Base-by-base conservation (phyloP, 1,140 invertebrate species). In the Bombus vancouverensis region DNA sequence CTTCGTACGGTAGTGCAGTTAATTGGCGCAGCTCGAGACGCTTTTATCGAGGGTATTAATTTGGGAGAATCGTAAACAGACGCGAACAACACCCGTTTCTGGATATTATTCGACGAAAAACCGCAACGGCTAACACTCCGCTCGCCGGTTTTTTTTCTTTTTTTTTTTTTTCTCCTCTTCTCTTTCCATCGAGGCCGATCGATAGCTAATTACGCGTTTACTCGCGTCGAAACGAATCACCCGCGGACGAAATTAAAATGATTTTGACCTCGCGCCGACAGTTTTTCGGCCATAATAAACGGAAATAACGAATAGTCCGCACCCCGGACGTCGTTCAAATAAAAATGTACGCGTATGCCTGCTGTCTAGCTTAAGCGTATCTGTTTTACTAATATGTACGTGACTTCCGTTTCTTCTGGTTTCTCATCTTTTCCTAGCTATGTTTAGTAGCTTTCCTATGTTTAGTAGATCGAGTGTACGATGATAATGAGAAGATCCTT, bases 151-250 rank as follows among this genome's bases (percentile, higher is more conserved):
- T 25, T 76, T 39, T 77, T 66, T 65, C 18, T n/a, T n/a, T 68
- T 53, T 73, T 44, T 32, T 9, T 59, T 57, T 57, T 57, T 32
- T 37, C 37, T 25, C 3, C 28, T 25, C 15, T 57, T 62, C 57
- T n/a, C 37, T 59, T 25, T 76, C 12, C 5, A n/a, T 59, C 53
- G 22, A 9, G 25, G 37, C 66, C 47, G 76, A 70, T 79, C 65
- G 76, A 89, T 90, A 84, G 77, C 88, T 90, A 89, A 89, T 90
- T 89, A 87, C 88, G 82, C 85, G 73, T 90, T 90, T 89, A 84
- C 76, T 42, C 80, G 77, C 32, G n/a, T 32, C 88, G 81, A 77
- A 77, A 37, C 39, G 76, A 90, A 87, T 89, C 75, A 68, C 34
- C 65, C 32, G 80, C 66, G 74, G 83, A 80, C 88, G 88, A 89